Base-by-base conservation (phyloP, 2,113 vertebrate genomes). In the Pardalotus punctatus region DNA sequence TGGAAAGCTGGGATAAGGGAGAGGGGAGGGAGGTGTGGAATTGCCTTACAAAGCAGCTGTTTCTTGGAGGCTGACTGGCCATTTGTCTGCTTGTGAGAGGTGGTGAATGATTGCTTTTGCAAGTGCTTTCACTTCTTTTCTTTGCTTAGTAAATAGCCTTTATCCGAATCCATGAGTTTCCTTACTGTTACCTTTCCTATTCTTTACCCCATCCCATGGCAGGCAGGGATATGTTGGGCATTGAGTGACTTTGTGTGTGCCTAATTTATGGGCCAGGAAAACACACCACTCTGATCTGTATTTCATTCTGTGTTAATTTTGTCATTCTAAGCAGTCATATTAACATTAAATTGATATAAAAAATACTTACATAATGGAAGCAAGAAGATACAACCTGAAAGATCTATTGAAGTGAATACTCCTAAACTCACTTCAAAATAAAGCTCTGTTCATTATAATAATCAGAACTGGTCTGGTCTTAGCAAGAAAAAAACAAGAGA, bases 221-320 rank as follows among this genome's bases (percentile, higher is more conserved):
- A 10, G 6, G 6, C 3, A 50, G 8, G 4, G 5, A 0, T 10
- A 18, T 8, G 2, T 10, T 69, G 10, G 4, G 10, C 16, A n/a
- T 1, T 33, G 20, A 47, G 4, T 3, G 2, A 35, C 17, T 58
- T n/a, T 56, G 9, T 17, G 7, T 7, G 11, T 51, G 8, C 14
- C 40, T 43, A 33, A 22, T 31, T 50, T 11, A 48, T 69, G 38
- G 12, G 7, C 5, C 6, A 53, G 31, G 35, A 35, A 42, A 73
- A 81, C 12, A 8, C 36, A 61, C 2, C 13, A 35, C 3, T 11
- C 5, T 38, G 17, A 60, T 22, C 7, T 58, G 6, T 27, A 57
- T 31, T 40, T 54, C 12, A 54, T 45, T 66, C 9, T 62, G 23
- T n/a, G n/a, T 86, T 72, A 62, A 22, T 80, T 64, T 74, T 50